Base-by-base conservation (phyloP, 2,888 invertebrate genomes). In the Phrixothrix hirtus region DNA sequence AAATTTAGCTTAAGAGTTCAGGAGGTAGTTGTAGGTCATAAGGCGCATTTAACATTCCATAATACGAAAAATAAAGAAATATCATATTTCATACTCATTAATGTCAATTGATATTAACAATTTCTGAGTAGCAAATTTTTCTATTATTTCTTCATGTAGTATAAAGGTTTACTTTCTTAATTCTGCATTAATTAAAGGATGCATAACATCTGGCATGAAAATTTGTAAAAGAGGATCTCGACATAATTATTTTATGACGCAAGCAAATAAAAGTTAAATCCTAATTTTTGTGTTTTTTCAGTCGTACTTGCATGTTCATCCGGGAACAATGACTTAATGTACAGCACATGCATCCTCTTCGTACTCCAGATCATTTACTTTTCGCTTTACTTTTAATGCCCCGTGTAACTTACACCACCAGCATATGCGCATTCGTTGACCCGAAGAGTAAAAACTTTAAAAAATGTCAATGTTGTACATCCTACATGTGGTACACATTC, bases 271-370 rank as follows among this genome's bases (percentile, higher is more conserved):
- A 48, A 53, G 36, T 48, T 48, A 47, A 53, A 53, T 53, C 53
- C 46, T 42, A 42, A 52, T 46, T 21, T 46, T 9, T 52, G 36
- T 51, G 41, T 27, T 48, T 48, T 48, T 54, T 54, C 35, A 10
- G 6, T 11, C 15, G 16, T 31, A 25, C n/a, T 1, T 36, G 26
- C 7, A 7, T 27, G 14, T 35, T 55, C 60, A 56, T 60, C 57
- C 60, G 62, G 60, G 62, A 58, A 62, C 60, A 59, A 62, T 56
- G 59, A 48, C 61, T 62, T 59, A 50, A 43, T 50, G 50, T 55
- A 34, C 38, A 57, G 54, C 62, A 61, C 47, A 38, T 58, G 60
- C 57, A 50, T 42, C 54, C 39, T 54, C 26, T 46, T 37, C 32
- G 25, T 46, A 39, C 14, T 25, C 38, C 35, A 38, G 31, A 39